Conservation (phyloP, 2,888 invertebrate genomes). For the Drosophila anceps region DNA sequence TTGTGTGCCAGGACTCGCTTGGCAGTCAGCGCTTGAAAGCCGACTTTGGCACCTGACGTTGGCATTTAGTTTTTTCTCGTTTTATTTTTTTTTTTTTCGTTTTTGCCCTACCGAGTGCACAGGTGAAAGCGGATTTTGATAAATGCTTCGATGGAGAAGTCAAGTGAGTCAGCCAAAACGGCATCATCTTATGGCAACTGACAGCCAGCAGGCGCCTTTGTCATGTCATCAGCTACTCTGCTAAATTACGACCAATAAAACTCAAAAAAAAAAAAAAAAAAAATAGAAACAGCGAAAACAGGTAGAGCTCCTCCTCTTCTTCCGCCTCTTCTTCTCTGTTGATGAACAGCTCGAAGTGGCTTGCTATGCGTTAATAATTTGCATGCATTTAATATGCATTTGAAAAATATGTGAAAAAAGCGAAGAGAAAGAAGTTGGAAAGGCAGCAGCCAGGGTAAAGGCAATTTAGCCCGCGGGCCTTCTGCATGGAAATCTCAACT, state of each 20-base stretch:
- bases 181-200: conserved; percentile 41
- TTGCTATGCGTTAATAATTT: conserved; percentile 64
- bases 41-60: conserved; percentile 25
- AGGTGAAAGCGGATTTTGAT: conserved; percentile 67
- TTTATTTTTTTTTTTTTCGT: neutral
- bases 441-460: conserved; percentile 46
- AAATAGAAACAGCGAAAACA: neutral
- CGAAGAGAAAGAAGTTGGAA: neutral
- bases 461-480: conserved; percentile 57
- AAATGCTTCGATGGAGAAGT: conserved; percentile 64
- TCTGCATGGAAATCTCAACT: conserved; percentile 66
- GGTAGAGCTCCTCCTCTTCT: neutral
- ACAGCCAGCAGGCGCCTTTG: conserved; percentile 27
- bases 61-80: conserved; percentile 1
- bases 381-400: conserved; percentile 71
- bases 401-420: conserved; percentile 40
- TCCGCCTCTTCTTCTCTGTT: neutral
- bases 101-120: conserved; percentile 9
- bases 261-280: conserved; percentile 11
- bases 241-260: conserved; percentile 65
- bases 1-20: conserved; percentile 39
- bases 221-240: conserved; percentile 31
- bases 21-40: conserved; percentile 22
- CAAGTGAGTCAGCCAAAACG: conserved; percentile 40
- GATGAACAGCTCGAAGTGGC: conserved; percentile 8